Evolutionary conservation across 2,113 vertebrate species (phyloP).

Genomic region (Rhinoderma darwinii): DNA sequence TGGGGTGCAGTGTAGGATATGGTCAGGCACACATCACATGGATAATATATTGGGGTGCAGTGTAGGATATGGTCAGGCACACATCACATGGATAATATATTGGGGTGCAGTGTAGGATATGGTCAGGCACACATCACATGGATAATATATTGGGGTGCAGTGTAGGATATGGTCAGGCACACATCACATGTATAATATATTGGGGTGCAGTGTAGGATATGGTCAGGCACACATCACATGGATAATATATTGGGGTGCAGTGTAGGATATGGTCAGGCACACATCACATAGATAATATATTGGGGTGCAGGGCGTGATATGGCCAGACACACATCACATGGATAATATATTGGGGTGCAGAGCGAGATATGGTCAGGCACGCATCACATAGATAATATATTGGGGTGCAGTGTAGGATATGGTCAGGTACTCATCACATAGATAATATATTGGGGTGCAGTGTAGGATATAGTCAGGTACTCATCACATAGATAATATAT

Average conservation of each 20-base stretch:
- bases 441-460: neutral
- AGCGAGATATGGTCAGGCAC: neutral
- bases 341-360: neutral
- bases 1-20: no score
- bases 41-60: neutral
- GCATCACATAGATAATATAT: neutral
- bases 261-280: neutral
- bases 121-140: neutral
- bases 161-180: no score
- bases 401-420: no score
- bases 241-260: neutral
- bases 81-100: neutral
- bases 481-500: neutral
- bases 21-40: no score
- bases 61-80: no score
- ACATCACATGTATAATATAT: neutral
- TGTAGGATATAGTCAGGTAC: no score
- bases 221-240: no score
- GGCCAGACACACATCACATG: neutral
- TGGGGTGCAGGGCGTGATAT: neutral
- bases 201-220: neutral
- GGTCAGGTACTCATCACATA: no score
- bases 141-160: neutral
- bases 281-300: neutral
- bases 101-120: neutral